Conservation (phyloP, 2,797 vertebrate genomes). For the Calcarius lapponicus region DNA sequence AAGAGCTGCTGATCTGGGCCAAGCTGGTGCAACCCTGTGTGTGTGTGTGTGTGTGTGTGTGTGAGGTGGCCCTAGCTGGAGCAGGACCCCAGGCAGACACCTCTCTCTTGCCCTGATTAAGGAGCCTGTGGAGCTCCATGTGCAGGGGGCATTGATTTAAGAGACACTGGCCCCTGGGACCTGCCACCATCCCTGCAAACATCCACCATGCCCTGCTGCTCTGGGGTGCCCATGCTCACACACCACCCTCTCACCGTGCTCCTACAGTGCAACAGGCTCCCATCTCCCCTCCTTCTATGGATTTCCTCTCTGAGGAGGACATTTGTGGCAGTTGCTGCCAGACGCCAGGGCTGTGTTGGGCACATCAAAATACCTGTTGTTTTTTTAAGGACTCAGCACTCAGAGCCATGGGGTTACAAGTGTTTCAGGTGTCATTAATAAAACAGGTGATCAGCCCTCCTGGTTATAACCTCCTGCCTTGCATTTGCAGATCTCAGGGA, state of each 20-base stretch:
- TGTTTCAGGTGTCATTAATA: neutral
- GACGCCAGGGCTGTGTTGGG: neutral
- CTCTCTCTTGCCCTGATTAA: neutral
- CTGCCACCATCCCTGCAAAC: neutral
- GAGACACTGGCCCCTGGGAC: neutral
- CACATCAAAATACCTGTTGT: neutral
- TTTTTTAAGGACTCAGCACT: neutral
- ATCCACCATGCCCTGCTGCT: neutral
- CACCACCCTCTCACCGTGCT: neutral
- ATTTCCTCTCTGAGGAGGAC: neutral
- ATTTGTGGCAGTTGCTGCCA: neutral
- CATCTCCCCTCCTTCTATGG: neutral
- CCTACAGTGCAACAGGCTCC: neutral
- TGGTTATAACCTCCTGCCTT: neutral
- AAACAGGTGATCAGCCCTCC: neutral
- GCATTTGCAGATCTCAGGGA: neutral
- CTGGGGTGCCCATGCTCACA: neutral
- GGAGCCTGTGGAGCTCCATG: neutral
- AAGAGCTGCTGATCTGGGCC: conserved; percentile 2
- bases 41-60: neutral
- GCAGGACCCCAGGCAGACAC: neutral
- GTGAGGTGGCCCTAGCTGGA: fast-evolving
- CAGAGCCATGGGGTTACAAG: neutral
- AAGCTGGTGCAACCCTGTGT: neutral
- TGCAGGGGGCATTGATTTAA: neutral